A percentile compares a stretch with the other conserved stretches of the same genome.
These are phyloP conservation scores for Polypterus senegalus DNA, from an alignment of 2,113 vertebrate genomes.

Conservation along the genomic window DNA sequence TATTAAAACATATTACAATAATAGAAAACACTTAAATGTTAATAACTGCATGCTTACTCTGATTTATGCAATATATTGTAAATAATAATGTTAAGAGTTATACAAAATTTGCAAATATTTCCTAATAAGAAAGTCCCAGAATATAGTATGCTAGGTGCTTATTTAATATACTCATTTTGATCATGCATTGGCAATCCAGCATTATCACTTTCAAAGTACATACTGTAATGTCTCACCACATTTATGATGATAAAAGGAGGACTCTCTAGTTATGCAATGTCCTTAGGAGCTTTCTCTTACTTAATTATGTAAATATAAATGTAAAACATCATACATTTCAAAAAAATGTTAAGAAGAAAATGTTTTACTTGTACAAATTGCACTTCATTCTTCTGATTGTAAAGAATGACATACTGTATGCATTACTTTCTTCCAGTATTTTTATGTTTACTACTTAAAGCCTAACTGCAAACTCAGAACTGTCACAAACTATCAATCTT, in stretches of 20 bases:
- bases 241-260: constrained; percentile 55
- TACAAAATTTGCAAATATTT: no score
- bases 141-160: no score
- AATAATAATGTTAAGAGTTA: no score
- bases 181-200: constrained; percentile 47
- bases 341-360: constrained; percentile 29
- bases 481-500: constrained; percentile 81
- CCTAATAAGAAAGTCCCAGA: no score
- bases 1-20: no score
- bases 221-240: constrained; percentile 56
- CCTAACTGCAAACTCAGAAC: constrained; percentile 72
- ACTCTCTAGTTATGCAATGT: constrained; percentile 53
- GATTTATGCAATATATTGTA: no score
- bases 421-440: constrained; percentile 22
- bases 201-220: constrained; percentile 55
- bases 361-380: no score
- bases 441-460: constrained; percentile 60
- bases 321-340: background rate
- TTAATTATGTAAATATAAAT: constrained; percentile 58
- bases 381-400: background rate
- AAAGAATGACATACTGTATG: constrained; percentile 35
- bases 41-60: no score
- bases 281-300: constrained; percentile 59
- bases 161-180: constrained; percentile 36
- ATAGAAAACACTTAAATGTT: no score